Conservation (phyloP, 2,113 vertebrate genomes). For the Dipodomys spectabilis region DNA sequence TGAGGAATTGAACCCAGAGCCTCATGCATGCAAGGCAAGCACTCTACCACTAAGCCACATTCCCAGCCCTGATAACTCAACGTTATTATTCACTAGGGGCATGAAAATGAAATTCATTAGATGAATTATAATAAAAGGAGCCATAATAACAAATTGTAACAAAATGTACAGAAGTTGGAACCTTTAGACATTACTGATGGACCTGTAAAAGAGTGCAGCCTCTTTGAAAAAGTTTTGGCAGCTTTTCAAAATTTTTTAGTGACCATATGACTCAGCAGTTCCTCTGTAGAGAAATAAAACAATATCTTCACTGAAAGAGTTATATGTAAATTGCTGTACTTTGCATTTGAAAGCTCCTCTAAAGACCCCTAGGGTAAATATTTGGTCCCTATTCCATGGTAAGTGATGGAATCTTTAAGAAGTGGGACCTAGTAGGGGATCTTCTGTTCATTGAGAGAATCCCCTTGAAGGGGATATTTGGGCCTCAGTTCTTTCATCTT, state of each 20-base stretch:
- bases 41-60: too few species aligned
- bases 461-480: not conserved
- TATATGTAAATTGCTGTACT: not conserved
- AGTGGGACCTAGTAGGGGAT: not conserved
- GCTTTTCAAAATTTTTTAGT: too few species aligned
- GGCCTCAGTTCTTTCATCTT: not conserved
- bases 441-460: not conserved
- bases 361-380: not conserved
- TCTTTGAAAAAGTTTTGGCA: not conserved
- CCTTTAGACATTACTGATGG: not conserved
- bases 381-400: not conserved
- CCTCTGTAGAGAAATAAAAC: slow-evolving; percentile 12
- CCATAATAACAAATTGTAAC: not conserved
- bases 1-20: too few species aligned
- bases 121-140: too few species aligned
- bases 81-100: too few species aligned
- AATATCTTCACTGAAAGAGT: not conserved
- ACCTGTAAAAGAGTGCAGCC: not conserved
- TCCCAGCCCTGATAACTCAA: too few species aligned
- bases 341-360: not conserved
- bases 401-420: too few species aligned
- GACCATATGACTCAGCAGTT: not conserved
- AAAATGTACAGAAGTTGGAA: not conserved
- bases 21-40: too few species aligned
- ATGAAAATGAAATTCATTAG: too few species aligned